A percentile compares a stretch with the other conserved stretches of the same genome.
phyloP scores from a whole-genome alignment of 1,140 invertebrate genomes.

The Drosophila varians region DNA sequence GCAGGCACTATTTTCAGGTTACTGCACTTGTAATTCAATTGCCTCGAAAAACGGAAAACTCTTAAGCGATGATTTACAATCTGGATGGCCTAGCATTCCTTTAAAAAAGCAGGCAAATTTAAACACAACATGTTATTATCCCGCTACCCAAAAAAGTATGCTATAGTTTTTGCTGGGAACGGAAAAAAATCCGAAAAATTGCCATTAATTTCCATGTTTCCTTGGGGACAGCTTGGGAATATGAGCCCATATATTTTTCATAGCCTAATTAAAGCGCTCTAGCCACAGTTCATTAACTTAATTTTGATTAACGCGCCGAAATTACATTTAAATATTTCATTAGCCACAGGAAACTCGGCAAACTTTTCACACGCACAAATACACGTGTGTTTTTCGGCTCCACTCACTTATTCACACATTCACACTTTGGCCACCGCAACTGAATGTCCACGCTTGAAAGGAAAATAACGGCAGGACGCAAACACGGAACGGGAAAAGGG shows the following conservation, averaged over 20 bases:
- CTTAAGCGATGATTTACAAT: slow-evolving; percentile 41
- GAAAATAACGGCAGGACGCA: background rate
- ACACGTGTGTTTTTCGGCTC: background rate
- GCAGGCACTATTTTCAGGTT: slow-evolving; percentile 48
- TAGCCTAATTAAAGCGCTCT: slow-evolving; percentile 63
- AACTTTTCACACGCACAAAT: slow-evolving; percentile 30
- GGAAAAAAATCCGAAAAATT: too few relatives aligned
- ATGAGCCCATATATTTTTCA: slow-evolving; percentile 15
- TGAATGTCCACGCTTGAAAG: background rate
- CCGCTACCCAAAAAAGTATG: slow-evolving; percentile 26
- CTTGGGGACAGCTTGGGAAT: background rate
- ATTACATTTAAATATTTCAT: slow-evolving; percentile 77
- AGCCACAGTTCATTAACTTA: slow-evolving; percentile 68
- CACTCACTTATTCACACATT: slow-evolving; percentile 44
- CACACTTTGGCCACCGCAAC: slow-evolving; percentile 41
- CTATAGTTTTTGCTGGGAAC: background rate
- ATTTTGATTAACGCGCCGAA: slow-evolving; percentile 62
- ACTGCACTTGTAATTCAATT: slow-evolving; percentile 65
- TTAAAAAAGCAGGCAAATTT: too few relatives aligned
- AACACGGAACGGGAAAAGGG: background rate
- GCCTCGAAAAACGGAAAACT: slow-evolving; percentile 49
- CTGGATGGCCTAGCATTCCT: background rate
- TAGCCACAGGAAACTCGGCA: slow-evolving; percentile 39
- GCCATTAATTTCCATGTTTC: background rate
- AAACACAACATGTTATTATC: too few relatives aligned